Base-by-base conservation (phyloP, 2,888 invertebrate genomes). In the Sepiola atlantica region DNA sequence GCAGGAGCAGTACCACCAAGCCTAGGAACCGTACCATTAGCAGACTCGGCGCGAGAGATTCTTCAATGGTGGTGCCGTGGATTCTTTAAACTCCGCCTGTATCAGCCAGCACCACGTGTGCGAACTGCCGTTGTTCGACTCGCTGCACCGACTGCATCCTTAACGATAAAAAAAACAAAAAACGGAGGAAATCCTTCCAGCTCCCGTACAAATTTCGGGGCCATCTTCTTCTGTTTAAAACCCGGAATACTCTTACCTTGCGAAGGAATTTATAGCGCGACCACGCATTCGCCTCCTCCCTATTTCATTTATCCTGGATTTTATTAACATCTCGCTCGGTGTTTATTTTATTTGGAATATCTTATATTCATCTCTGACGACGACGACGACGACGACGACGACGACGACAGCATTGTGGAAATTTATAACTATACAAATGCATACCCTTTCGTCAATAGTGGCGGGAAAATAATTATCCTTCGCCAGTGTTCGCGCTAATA, bases 1-100 rank as follows among this genome's bases (percentile, higher is more conserved):
- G 45, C 45, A 77, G 77, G n/a, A 77, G 77, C 77, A 77, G 77
- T 77, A n/a, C n/a, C 32, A 77, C 32, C 32, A 77, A n/a, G 0
- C 24, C 24, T 14, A 77, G 77, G 77, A 77, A 32, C 77, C 45
- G 45, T 45, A 77, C 12, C 77, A 77, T n/a, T n/a, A 77, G 77
- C 32, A 77, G 32, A 2, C 8, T 45, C 45, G 45, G 4, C 45
- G 8, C 77, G 12, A n/a, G n/a, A n/a, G 77, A n/a, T n/a, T 77
- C 77, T 14, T 77, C n/a, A n/a, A n/a, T n/a, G n/a, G 77, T 77
- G 77, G n/a, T n/a, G n/a, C 77, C n/a, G 77, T n/a, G 77, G n/a
- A n/a, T 77, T 77, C 77, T 77, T 45, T n/a, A n/a, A 77, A 77
- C 77, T 77, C 77, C 77, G n/a, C 77, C 77, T 77, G 77, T n/a